Evolutionary conservation across 1,140 invertebrate genomes (phyloP).

Genomic region (Sycophaga agraensis): DNA sequence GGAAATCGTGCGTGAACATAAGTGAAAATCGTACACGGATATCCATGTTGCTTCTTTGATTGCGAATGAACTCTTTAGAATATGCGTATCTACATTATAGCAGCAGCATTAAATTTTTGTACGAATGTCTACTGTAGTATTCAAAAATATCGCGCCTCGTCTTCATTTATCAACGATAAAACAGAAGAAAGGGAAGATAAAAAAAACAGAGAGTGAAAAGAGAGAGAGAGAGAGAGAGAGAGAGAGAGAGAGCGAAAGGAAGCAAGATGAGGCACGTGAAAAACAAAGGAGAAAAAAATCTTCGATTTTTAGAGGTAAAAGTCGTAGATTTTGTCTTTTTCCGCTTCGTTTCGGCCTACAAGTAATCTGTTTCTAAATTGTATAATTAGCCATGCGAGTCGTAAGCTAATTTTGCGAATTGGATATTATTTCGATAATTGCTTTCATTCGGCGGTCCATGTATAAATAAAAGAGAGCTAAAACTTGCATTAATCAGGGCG

Average conservation of each 20-base stretch:
- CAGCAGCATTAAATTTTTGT: constrained; percentile 58
- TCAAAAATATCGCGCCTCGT: constrained; percentile 42
- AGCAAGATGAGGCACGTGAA: no score
- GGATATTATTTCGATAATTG: constrained; percentile 30
- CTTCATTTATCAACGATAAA: no score
- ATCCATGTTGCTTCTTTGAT: constrained; percentile 50
- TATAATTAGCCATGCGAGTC: not conserved
- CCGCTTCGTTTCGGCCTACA: not conserved
- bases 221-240: no score
- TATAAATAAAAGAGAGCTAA: not conserved
- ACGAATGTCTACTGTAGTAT: constrained; percentile 54
- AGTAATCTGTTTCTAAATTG: not conserved
- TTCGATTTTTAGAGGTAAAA: not conserved
- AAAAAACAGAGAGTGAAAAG: no score
- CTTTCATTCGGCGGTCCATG: constrained; percentile 25
- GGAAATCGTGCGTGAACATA: constrained; percentile 21
- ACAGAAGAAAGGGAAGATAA: not conserved
- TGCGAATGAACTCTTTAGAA: constrained; percentile 47
- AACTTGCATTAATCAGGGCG: no score
- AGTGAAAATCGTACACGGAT: no score
- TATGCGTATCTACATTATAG: constrained; percentile 38
- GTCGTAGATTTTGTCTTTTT: constrained; percentile 1
- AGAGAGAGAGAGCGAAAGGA: no score
- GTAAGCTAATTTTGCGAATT: constrained; percentile 4
- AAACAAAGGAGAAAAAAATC: no score